These are phyloP conservation scores for Parazoanthus darwini DNA, from an alignment of 92 coral and sea anemone species.

Conservation along the genomic window DNA sequence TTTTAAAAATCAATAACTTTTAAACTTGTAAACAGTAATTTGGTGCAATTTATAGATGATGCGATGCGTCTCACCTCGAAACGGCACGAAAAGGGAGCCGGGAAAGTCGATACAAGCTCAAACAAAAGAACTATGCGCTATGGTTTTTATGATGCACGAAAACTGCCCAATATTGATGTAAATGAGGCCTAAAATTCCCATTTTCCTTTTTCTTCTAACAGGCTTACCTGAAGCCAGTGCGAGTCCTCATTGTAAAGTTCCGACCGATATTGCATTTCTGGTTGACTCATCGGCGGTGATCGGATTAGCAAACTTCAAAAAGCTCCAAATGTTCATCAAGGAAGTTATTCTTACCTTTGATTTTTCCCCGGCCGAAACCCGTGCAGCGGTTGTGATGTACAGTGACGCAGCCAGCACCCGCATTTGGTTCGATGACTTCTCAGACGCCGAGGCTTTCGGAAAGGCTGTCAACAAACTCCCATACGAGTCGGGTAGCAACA, in stretches of 20 bases:
- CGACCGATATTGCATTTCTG: constrained; percentile 28
- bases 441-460: constrained; percentile 19
- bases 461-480: constrained; percentile 11
- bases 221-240: constrained; percentile 1
- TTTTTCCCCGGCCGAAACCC: neutral
- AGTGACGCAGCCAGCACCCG: constrained; percentile 34
- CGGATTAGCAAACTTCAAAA: constrained; percentile 18
- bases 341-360: constrained; percentile 2
- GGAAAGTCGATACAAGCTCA: too few relatives aligned
- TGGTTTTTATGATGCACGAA: too few relatives aligned
- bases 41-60: too few relatives aligned
- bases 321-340: constrained; percentile 5
- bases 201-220: neutral
- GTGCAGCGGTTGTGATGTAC: constrained; percentile 28
- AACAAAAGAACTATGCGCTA: too few relatives aligned
- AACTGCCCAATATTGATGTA: too few relatives aligned
- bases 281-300: constrained; percentile 29
- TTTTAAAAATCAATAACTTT: too few relatives aligned
- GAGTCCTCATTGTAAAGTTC: neutral
- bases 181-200: too few relatives aligned
- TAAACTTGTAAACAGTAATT: too few relatives aligned
- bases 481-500: constrained; percentile 16
- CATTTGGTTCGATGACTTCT: constrained; percentile 40
- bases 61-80: too few relatives aligned
- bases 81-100: too few relatives aligned